phyloP scores from a whole-genome alignment of 2,797 vertebrate genomes.

The Clarias fuscus region DNA sequence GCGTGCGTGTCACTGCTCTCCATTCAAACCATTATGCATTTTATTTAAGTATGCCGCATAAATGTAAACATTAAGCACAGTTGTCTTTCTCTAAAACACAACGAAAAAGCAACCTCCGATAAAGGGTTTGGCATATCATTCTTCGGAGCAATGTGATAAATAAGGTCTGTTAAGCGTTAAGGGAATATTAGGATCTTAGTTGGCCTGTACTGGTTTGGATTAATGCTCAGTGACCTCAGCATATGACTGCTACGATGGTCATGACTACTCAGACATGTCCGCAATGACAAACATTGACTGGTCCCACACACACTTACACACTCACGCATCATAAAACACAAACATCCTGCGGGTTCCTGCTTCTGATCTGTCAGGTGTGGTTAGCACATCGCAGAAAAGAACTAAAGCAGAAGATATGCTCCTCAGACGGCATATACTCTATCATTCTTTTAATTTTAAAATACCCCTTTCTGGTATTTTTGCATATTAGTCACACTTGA shows the following conservation, averaged over 20 bases:
- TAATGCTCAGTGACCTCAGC: slow-evolving; percentile 43
- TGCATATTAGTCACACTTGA: no score
- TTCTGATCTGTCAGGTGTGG: slow-evolving; percentile 44
- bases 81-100: neutral
- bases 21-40: neutral
- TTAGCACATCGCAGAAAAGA: slow-evolving; percentile 27
- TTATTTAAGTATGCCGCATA: neutral
- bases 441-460: neutral
- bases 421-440: neutral
- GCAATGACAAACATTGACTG: slow-evolving; percentile 41
- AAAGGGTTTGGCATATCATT: neutral
- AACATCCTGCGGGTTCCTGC: slow-evolving; percentile 32
- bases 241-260: slow-evolving; percentile 29
- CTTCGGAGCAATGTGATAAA: neutral
- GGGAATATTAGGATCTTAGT: neutral
- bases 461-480: no score
- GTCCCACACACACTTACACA: slow-evolving; percentile 21
- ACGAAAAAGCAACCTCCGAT: neutral
- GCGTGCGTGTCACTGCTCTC: neutral
- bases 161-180: neutral
- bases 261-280: slow-evolving; percentile 33
- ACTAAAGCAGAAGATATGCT: slow-evolving; percentile 9
- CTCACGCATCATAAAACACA: slow-evolving; percentile 29
- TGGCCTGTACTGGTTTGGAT: slow-evolving; percentile 6
- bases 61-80: neutral